Evolutionary conservation across 2,888 invertebrate genomes (phyloP), one percentile per base, ranked within the genome.

Genomic region (Hypolimnas misippus): DNA sequence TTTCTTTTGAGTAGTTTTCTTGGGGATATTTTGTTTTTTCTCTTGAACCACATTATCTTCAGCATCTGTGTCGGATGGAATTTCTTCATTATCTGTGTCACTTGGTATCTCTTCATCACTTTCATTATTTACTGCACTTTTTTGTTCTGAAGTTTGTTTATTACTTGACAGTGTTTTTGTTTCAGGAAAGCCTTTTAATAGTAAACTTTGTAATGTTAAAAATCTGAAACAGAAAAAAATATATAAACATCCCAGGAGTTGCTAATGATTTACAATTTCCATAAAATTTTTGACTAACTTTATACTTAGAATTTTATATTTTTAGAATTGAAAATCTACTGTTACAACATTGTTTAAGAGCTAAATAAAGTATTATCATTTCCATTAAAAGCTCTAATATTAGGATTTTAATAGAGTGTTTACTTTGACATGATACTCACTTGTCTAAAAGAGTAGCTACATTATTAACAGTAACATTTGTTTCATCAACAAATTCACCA

Each of bases 181-280:
- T 82, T 97, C 97, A 3, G 96, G 93, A 81, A 94, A 94, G 56
- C 94, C 94, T 67, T 92, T 93, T 1, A 94, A 75, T 0, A 96
- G 78, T 14, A 93, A 44, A 69, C 78, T 85, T 72, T 92, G 91
- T n/a, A 92, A 70, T 1, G 73, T 74, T 6, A 92, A 55, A 64
- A 92, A 80, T 68, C 92, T 92, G 83, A 49, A 90, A 91, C 16
- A 60, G 33, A 60, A 14, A 51, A 25, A 2, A 49, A 29, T 42
- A 42, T 2, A 17, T 35, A 6, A 35, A 35, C 25, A n/a, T n/a
- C n/a, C n/a, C n/a, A n/a, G n/a, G n/a, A n/a, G n/a, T 33, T 33
- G 6, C 6, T 33, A 0, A 10, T 29, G 6, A 4, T 29, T 29
- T 29, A 29, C 3, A 33, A 33, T 33, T 10, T 10, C 8, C 8